Conservation (phyloP, 2,113 vertebrate species). For the Xyliphius kryptos region DNA sequence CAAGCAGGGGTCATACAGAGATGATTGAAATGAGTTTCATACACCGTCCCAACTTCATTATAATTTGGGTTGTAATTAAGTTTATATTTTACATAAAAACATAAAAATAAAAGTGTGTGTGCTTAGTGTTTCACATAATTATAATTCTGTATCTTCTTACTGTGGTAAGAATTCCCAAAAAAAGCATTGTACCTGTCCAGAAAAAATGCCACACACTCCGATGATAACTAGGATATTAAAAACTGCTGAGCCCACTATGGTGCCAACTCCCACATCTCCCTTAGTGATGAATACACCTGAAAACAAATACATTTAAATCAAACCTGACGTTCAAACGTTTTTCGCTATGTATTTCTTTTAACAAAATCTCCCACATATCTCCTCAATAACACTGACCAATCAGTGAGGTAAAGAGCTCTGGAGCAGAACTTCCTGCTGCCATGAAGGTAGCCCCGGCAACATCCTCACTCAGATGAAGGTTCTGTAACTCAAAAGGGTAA, state of each 20-base stretch:
- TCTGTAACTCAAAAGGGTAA: slow-evolving; percentile 49
- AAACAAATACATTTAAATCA: not conserved
- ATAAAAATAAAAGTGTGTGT: too few species aligned
- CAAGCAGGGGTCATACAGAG: too few species aligned
- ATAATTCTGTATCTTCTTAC: too few species aligned
- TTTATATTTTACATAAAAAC: too few species aligned
- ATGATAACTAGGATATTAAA: slow-evolving; percentile 75
- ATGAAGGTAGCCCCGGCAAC: slow-evolving; percentile 74
- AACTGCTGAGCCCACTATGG: slow-evolving; percentile 72
- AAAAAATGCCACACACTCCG: slow-evolving; percentile 68
- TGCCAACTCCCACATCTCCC: slow-evolving; percentile 70
- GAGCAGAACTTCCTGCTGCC: slow-evolving; percentile 73
- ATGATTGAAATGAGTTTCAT: too few species aligned
- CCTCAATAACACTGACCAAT: slow-evolving; percentile 61
- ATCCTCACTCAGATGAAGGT: slow-evolving; percentile 71
- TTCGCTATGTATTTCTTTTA: too few species aligned
- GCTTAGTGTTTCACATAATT: too few species aligned
- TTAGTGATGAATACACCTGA: slow-evolving; percentile 73
- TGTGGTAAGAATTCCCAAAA: too few species aligned
- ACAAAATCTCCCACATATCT: not conserved
- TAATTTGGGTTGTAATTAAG: too few species aligned
- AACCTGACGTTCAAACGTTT: too few species aligned
- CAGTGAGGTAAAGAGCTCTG: slow-evolving; percentile 72
- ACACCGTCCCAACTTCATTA: too few species aligned
- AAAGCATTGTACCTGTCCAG: slow-evolving; percentile 64